Percentiles rank a stretch among this genome's conserved stretches.
Evolutionary conservation across 2,888 invertebrate genomes (phyloP).

Genomic region (Phytoseiulus persimilis): DNA sequence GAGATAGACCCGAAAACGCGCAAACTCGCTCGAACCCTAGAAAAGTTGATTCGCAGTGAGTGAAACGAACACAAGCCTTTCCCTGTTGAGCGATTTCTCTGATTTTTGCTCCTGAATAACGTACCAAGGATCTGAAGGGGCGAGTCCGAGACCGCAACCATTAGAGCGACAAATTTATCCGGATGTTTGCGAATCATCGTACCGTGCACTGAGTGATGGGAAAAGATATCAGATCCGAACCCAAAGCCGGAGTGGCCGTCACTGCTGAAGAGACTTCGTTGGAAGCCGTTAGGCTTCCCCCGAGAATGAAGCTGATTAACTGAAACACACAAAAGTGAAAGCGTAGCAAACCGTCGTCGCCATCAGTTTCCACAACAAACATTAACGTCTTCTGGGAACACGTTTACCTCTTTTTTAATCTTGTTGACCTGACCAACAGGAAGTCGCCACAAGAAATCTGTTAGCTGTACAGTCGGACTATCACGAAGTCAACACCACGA

Average conservation of each 20-base stretch:
- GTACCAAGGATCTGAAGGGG: background rate
- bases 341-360: background rate
- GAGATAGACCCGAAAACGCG: background rate
- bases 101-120: background rate
- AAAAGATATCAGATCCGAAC: background rate
- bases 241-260: conserved; percentile 5
- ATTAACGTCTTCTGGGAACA: background rate
- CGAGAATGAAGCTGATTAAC: background rate
- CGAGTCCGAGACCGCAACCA: background rate
- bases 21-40: background rate
- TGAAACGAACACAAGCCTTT: background rate
- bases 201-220: background rate
- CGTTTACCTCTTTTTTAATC: background rate
- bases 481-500: background rate
- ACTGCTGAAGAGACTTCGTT: background rate
- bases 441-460: background rate
- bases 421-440: too few relatives aligned
- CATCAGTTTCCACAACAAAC: background rate
- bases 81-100: background rate
- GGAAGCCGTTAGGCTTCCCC: background rate
- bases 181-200: background rate
- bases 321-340: background rate
- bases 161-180: background rate
- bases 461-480: background rate
- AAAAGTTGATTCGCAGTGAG: background rate